Percentiles rank a stretch among this genome's conserved stretches.
These are phyloP conservation scores for Phalacrocorax aristotelis DNA, from an alignment of 2,113 vertebrate species.

Conservation along the genomic window DNA sequence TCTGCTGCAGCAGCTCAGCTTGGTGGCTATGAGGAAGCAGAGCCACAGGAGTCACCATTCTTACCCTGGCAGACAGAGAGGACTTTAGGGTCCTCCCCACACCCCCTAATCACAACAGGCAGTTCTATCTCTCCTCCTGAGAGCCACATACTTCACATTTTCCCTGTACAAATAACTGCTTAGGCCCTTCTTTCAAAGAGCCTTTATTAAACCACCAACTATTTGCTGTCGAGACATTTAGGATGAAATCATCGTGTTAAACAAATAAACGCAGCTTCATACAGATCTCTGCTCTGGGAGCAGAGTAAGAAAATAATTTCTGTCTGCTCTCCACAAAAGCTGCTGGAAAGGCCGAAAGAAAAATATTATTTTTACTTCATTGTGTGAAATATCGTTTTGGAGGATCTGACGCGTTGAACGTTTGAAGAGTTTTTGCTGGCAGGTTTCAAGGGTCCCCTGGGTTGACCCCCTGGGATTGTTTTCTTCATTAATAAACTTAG, in stretches of 20 bases:
- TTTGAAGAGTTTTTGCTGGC: constrained; percentile 85
- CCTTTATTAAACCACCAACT: constrained; percentile 83
- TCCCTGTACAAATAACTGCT: constrained; percentile 67
- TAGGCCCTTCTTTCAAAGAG: constrained; percentile 72
- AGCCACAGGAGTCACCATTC: background rate
- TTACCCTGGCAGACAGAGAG: background rate
- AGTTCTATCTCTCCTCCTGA: constrained; percentile 38
- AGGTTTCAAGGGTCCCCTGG: constrained; percentile 76
- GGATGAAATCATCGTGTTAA: constrained; percentile 85
- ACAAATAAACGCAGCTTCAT: constrained; percentile 84
- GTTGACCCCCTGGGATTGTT: constrained; percentile 81
- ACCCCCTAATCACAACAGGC: constrained; percentile 42
- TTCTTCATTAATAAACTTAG: constrained; percentile 86
- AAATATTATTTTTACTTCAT: constrained; percentile 91
- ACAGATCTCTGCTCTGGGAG: constrained; percentile 83
- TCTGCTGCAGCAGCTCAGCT: constrained; percentile 6
- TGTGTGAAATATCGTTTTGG: constrained; percentile 88
- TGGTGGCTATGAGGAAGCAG: background rate
- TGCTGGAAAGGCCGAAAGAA: constrained; percentile 83
- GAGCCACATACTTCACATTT: constrained; percentile 60
- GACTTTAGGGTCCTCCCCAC: background rate
- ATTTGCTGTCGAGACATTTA: constrained; percentile 83
- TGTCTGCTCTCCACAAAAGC: constrained; percentile 82
- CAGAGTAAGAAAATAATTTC: constrained; percentile 85
- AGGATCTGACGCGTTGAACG: constrained; percentile 76